Conservation (phyloP, 2,888 invertebrate genomes). For the Agriopis aurantiaria region DNA sequence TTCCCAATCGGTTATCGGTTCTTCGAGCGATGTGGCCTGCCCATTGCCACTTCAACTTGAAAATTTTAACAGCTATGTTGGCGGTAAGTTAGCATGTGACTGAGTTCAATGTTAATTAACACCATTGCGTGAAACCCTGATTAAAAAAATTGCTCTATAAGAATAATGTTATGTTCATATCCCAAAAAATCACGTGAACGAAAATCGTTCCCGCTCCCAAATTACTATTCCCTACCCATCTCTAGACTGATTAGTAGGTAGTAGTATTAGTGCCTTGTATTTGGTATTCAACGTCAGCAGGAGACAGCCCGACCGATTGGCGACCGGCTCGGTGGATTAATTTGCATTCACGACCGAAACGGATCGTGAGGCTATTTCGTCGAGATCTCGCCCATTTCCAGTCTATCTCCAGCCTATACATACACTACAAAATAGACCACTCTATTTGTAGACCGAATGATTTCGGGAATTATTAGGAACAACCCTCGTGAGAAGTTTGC, state of each 20-base stretch:
- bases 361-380: conserved; percentile 79
- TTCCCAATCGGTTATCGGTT: too few species aligned
- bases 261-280: conserved; percentile 55
- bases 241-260: conserved; percentile 53
- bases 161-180: not conserved
- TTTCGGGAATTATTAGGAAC: not conserved
- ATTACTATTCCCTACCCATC: conserved; percentile 51
- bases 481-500: too few species aligned
- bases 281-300: conserved; percentile 67
- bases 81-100: too few species aligned
- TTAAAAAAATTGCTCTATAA: not conserved
- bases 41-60: too few species aligned
- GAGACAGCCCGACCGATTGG: conserved; percentile 64
- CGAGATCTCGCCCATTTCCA: conserved; percentile 74
- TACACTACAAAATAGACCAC: conserved; percentile 12
- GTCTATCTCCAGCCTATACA: conserved; percentile 55
- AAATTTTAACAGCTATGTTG: too few species aligned
- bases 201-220: conserved; percentile 1
- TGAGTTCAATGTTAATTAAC: too few species aligned
- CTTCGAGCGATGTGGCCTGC: too few species aligned
- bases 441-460: not conserved
- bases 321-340: conserved; percentile 69
- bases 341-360: conserved; percentile 81
- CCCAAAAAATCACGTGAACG: conserved; percentile 2
- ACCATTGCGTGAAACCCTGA: too few species aligned